Conservation (phyloP, 2,113 vertebrate species). For the Ptychochromis oligacanthus region DNA sequence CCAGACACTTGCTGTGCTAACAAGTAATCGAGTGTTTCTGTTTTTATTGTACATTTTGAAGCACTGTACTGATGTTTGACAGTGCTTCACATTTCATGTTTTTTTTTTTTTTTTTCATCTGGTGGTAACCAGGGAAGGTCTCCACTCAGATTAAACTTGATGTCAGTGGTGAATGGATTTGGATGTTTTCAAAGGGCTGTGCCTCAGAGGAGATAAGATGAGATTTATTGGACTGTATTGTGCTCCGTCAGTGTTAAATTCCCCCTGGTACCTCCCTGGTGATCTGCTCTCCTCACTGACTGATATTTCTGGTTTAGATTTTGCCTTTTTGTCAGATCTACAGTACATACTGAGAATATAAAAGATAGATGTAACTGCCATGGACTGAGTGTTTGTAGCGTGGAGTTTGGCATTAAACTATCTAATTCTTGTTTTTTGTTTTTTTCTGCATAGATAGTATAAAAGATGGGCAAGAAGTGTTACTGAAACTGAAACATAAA, state of each 20-base stretch:
- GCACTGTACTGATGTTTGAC: background rate
- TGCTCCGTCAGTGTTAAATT: background rate
- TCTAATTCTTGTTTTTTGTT: too few relatives aligned
- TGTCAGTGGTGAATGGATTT: slow-evolving; percentile 6
- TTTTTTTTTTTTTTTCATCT: background rate
- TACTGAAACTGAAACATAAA: background rate
- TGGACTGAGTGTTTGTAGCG: too few relatives aligned
- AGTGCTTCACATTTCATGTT: background rate
- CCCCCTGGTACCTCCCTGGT: background rate
- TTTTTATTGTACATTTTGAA: background rate
- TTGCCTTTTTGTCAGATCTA: background rate
- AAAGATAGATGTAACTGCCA: background rate
- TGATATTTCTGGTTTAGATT: background rate
- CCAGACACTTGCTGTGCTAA: background rate
- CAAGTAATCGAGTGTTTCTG: background rate
- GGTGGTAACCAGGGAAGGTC: background rate
- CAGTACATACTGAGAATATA: background rate
- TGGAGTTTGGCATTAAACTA: background rate
- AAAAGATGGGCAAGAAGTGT: background rate
- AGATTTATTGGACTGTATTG: background rate
- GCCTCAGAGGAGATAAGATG: background rate
- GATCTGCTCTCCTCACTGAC: background rate
- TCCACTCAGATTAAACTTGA: background rate
- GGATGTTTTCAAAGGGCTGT: slow-evolving; percentile 4
- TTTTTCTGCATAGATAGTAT: too few relatives aligned